Conservation (phyloP, 2,888 invertebrate species). For the Periphyllus acericola region DNA sequence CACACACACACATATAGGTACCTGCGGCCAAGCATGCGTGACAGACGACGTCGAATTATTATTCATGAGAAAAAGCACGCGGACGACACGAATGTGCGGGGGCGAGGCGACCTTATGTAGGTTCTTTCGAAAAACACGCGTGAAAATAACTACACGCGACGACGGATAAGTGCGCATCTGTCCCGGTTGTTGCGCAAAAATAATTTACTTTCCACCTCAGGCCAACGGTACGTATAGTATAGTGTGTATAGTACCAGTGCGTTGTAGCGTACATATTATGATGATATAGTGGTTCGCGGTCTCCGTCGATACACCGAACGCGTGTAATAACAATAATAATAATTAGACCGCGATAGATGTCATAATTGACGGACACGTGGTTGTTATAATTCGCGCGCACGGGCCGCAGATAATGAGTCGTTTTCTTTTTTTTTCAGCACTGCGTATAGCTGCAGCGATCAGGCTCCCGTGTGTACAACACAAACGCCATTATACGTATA, state of each 20-base stretch:
- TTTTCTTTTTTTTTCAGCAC: too few species aligned
- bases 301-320: too few species aligned
- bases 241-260: too few species aligned
- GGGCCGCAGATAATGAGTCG: too few species aligned
- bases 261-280: too few species aligned
- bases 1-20: neutral
- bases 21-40: conserved; percentile 59
- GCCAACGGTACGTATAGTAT: too few species aligned
- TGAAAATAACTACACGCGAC: neutral
- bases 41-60: conserved; percentile 60
- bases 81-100: conserved; percentile 28
- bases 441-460: too few species aligned
- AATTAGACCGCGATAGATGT: too few species aligned
- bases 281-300: too few species aligned
- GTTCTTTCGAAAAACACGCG: conserved; percentile 4
- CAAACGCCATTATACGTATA: neutral
- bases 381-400: too few species aligned
- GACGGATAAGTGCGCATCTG: neutral
- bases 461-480: too few species aligned
- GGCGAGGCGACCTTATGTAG: neutral
- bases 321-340: too few species aligned
- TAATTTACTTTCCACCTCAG: neutral
- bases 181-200: neutral
- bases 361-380: neutral
- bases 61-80: conserved; percentile 61